These are phyloP conservation scores for Callinectes sapidus DNA, from an alignment of 2,888 invertebrate species.

Conservation along the genomic window DNA sequence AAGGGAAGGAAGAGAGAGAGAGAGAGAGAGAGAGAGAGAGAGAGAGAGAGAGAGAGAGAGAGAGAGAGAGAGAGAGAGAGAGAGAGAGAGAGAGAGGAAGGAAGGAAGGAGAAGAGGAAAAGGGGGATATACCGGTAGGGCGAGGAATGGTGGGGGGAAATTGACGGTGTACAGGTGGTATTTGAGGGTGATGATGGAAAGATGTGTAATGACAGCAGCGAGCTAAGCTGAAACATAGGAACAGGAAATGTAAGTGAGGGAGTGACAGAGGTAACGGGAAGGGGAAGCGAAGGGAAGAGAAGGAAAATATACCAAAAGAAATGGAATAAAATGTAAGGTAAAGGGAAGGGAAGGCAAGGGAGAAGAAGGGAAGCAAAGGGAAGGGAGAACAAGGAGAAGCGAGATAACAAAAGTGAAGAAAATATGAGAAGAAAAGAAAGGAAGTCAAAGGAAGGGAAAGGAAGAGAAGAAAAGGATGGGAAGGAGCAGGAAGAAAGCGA, in stretches of 20 bases:
- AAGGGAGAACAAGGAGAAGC: background rate
- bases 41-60: too few species aligned
- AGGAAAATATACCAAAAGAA: background rate
- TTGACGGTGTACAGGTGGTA: constrained; percentile 3
- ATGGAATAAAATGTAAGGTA: background rate
- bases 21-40: too few species aligned
- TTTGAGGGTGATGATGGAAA: constrained; percentile 29
- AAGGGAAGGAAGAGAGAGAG: background rate
- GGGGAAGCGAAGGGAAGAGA: background rate
- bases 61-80: background rate
- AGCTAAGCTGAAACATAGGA: background rate
- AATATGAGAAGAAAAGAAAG: background rate
- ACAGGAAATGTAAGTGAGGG: constrained; percentile 16
- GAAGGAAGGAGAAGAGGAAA: background rate
- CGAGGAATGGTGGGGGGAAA: background rate
- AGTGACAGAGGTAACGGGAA: background rate
- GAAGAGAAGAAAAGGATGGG: background rate
- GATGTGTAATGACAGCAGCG: background rate
- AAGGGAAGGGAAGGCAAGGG: background rate
- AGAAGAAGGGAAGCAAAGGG: background rate
- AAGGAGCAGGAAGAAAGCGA: background rate
- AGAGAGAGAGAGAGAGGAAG: background rate
- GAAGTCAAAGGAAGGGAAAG: background rate
- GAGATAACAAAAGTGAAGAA: background rate
- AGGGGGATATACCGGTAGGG: background rate